phyloP scores from a whole-genome alignment of 2,797 vertebrate species.

The Peromyscus attwateri region DNA sequence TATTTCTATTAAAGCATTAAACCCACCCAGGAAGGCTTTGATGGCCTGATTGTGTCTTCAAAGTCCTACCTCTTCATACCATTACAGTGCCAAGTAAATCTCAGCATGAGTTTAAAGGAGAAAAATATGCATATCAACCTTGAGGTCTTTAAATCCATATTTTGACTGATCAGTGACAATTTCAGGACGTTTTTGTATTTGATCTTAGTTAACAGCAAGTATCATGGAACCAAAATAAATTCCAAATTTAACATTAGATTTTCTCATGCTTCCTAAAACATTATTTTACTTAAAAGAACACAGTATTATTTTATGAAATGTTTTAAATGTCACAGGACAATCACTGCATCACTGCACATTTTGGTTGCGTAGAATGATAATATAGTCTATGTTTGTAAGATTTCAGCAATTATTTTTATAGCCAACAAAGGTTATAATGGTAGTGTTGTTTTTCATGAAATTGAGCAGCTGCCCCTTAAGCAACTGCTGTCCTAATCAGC shows the following conservation, averaged over 20 bases:
- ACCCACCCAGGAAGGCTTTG: rapidly evolving
- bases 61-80: not conserved
- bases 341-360: not conserved
- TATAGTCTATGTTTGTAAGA: not conserved
- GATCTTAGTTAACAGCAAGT: not conserved
- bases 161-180: not conserved
- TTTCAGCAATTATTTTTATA: conserved; percentile 32
- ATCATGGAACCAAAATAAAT: not conserved
- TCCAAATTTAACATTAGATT: not conserved
- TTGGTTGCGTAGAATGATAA: not conserved
- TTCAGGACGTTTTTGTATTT: not conserved
- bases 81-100: not conserved
- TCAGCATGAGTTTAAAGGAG: not conserved
- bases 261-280: not conserved
- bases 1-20: not conserved
- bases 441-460: no score
- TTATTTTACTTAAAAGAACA: not conserved
- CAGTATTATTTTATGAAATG: not conserved
- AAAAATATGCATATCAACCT: not conserved
- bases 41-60: not conserved
- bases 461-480: no score
- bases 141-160: not conserved
- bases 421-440: not conserved
- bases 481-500: no score
- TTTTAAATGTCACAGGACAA: not conserved